phyloP scores from a whole-genome alignment of 1,140 invertebrate genomes.

The Calosoma granatense region DNA sequence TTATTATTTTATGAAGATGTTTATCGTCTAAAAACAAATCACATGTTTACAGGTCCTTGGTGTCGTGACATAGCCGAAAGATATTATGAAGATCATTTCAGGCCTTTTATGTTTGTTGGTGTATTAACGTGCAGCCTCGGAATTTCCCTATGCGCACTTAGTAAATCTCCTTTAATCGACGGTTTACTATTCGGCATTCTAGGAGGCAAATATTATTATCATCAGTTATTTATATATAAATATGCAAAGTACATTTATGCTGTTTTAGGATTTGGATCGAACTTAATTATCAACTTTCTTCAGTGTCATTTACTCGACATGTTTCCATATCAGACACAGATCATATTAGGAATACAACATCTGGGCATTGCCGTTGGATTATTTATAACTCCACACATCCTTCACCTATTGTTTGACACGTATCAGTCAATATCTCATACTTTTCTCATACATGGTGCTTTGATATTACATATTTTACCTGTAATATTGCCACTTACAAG shows the following conservation, averaged over 20 bases:
- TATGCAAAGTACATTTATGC: background rate
- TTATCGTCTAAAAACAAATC: no score
- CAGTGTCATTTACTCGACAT: constrained; percentile 27
- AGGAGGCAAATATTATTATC: background rate
- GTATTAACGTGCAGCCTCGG: background rate
- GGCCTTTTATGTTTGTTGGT: background rate
- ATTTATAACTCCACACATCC: constrained; percentile 34
- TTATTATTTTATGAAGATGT: background rate
- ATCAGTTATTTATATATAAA: no score
- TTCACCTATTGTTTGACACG: constrained; percentile 32
- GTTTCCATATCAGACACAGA: constrained; percentile 32
- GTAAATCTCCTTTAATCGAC: background rate
- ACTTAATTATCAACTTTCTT: background rate
- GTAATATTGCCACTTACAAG: constrained; percentile 32
- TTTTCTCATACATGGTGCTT: constrained; percentile 32
- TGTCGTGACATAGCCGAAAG: background rate
- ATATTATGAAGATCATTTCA: background rate
- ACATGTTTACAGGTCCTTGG: background rate
- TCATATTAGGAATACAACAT: constrained; percentile 31
- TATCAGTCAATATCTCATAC: constrained; percentile 33
- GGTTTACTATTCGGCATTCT: background rate
- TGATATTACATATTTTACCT: constrained; percentile 36
- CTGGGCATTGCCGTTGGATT: constrained; percentile 36
- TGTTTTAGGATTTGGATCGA: constrained; percentile 12
- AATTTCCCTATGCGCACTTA: background rate